Evolutionary conservation across 2,797 vertebrate genomes (phyloP).

Genomic region (Mormyrops attenuatus): DNA sequence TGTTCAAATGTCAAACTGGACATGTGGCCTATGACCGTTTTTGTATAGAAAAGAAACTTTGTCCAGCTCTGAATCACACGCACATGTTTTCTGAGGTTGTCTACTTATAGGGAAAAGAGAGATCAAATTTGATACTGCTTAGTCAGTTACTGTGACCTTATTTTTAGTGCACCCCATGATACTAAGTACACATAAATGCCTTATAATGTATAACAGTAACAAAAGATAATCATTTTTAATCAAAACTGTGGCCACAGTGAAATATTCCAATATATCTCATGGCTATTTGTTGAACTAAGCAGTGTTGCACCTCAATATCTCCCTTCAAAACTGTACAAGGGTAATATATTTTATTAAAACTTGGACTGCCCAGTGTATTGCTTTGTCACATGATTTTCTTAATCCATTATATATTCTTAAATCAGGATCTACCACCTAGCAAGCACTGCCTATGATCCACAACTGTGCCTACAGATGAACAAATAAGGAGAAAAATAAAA

Average conservation of each 20-base stretch:
- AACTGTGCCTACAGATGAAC: not conserved
- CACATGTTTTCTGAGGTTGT: not conserved
- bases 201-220: not conserved
- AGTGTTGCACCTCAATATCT: not conserved
- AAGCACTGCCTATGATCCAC: not conserved
- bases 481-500: not conserved
- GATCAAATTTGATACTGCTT: not conserved
- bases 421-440: not conserved
- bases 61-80: not conserved
- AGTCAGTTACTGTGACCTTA: not conserved
- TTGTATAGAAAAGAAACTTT: not conserved
- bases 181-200: not conserved
- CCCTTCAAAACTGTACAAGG: not conserved
- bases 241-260: not conserved
- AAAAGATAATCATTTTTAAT: not conserved
- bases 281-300: not conserved
- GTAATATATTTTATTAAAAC: not conserved
- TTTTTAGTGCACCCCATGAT: not conserved
- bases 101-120: not conserved
- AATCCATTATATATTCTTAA: not conserved
- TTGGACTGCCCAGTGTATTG: not conserved
- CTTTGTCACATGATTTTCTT: not conserved
- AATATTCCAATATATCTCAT: not conserved
- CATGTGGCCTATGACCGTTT: not conserved
- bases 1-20: not conserved